Evolutionary conservation across 2,797 vertebrate genomes (phyloP).

Genomic region (Paedocypris micromegethes): DNA sequence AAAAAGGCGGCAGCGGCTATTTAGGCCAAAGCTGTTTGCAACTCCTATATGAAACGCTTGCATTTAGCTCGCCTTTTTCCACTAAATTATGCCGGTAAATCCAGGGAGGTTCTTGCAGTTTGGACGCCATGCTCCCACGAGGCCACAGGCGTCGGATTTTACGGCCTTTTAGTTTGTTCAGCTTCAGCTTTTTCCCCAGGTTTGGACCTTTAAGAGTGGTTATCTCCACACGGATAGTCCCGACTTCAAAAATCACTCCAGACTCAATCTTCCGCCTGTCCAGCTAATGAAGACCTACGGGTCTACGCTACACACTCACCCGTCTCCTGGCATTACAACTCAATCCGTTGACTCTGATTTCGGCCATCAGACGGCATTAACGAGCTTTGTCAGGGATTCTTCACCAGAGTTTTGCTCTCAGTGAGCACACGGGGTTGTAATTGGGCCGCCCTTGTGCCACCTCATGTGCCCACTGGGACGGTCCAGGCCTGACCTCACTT

Average conservation of each 20-base stretch:
- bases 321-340: no score
- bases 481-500: constrained; percentile 30
- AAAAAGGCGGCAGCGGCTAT: constrained; percentile 32
- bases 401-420: constrained; percentile 2
- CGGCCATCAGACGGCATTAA: no score
- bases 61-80: constrained; percentile 38
- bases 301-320: constrained; percentile 20
- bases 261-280: constrained; percentile 6
- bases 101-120: constrained; percentile 29
- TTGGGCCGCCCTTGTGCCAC: constrained; percentile 11
- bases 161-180: constrained; percentile 17
- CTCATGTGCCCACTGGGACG: constrained; percentile 23
- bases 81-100: constrained; percentile 45
- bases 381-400: neutral
- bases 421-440: constrained; percentile 7
- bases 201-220: constrained; percentile 13
- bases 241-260: neutral
- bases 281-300: constrained; percentile 23
- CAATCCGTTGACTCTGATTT: neutral
- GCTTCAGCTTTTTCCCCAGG: constrained; percentile 20
- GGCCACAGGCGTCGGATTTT: constrained; percentile 34
- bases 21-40: constrained; percentile 26
- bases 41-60: constrained; percentile 26
- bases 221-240: constrained; percentile 12
- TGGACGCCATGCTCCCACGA: constrained; percentile 26